phyloP scores from a whole-genome alignment of 2,888 invertebrate species.

The Nephrotoma appendiculata region DNA sequence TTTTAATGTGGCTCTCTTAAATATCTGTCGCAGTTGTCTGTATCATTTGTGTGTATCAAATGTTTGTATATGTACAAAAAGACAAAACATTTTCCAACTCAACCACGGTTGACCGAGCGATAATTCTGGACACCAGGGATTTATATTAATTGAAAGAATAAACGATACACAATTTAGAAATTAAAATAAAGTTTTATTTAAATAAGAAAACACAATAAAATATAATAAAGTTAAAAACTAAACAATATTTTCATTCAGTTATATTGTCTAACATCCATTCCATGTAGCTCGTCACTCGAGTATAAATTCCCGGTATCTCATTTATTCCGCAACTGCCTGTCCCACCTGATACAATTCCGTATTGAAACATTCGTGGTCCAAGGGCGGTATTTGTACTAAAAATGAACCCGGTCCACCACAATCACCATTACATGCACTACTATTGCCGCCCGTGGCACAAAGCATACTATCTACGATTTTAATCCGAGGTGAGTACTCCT shows the following conservation, averaged over 20 bases:
- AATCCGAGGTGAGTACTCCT: neutral
- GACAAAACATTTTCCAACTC: no score
- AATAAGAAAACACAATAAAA: neutral
- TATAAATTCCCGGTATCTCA: conserved; percentile 3
- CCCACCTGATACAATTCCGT: conserved; percentile 1
- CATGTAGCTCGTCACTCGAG: neutral
- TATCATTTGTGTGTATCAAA: no score
- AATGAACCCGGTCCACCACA: neutral
- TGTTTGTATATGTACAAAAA: no score
- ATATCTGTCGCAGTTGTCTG: no score
- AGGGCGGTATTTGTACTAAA: neutral
- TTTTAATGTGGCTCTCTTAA: no score
- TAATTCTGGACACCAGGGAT: no score
- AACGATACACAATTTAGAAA: no score
- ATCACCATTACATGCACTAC: neutral
- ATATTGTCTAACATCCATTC: conserved; percentile 6
- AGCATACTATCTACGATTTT: neutral
- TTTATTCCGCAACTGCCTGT: neutral
- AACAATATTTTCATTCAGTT: neutral
- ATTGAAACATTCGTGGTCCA: conserved; percentile 2
- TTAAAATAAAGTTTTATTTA: no score
- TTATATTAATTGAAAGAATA: no score
- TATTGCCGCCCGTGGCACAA: neutral
- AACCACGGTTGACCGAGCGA: no score
- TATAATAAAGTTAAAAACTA: neutral